Evolutionary conservation across 1,140 invertebrate species (phyloP).

Genomic region (Idris sp.): DNA sequence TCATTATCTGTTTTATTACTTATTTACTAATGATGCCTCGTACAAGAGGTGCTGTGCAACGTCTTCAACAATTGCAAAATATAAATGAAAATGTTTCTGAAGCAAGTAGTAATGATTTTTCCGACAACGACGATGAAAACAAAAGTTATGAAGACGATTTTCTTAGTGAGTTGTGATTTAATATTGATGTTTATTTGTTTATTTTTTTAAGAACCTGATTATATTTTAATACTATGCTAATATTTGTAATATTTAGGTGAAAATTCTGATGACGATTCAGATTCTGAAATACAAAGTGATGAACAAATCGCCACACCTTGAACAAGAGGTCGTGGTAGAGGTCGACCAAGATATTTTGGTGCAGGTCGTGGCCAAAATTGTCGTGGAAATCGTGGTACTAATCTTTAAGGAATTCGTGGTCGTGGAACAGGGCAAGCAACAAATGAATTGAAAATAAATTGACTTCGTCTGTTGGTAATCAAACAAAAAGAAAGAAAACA

Average conservation of each 20-base stretch:
- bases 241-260: conserved; percentile 14
- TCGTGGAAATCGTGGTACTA: not conserved
- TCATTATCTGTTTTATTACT: too few species aligned
- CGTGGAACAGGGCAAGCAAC: not conserved
- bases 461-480: conserved; percentile 12
- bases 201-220: conserved; percentile 1
- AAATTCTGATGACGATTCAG: conserved; percentile 5
- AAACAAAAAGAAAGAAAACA: conserved; percentile 14
- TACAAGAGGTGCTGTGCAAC: conserved; percentile 20
- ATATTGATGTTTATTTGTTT: conserved; percentile 4
- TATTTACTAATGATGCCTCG: conserved; percentile 10
- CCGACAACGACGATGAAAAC: conserved; percentile 9
- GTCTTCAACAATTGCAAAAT: conserved; percentile 18
- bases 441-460: not conserved
- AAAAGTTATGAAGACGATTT: conserved; percentile 20
- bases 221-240: conserved; percentile 10
- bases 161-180: conserved; percentile 19
- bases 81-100: too few species aligned
- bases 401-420: not conserved
- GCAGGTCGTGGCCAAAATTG: not conserved
- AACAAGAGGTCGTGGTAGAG: conserved; percentile 1
- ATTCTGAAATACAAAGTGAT: conserved; percentile 1
- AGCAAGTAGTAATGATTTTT: conserved; percentile 11
- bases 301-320: conserved; percentile 7
- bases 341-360: not conserved